phyloP scores from a whole-genome alignment of 2,888 invertebrate genomes.

The Cataglyphis albicans region DNA sequence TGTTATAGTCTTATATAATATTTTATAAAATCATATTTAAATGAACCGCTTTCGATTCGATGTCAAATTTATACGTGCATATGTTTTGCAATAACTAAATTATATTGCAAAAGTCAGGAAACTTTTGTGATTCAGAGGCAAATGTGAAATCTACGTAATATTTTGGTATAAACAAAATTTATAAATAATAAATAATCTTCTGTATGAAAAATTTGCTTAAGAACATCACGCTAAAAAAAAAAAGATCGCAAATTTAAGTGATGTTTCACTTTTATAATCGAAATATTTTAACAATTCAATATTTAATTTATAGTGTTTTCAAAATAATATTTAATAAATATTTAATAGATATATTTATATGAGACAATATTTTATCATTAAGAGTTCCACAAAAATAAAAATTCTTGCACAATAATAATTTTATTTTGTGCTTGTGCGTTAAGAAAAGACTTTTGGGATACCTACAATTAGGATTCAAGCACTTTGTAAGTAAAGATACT shows the following conservation, averaged over 20 bases:
- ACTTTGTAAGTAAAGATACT: no score
- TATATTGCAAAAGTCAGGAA: background rate
- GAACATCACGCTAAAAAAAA: background rate
- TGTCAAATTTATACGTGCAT: no score
- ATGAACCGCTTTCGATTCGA: conserved; percentile 5
- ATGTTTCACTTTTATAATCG: background rate
- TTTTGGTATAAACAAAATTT: conserved; percentile 43
- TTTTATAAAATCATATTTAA: background rate
- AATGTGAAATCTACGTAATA: conserved; percentile 56
- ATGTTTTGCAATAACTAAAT: conserved; percentile 1
- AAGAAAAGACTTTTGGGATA: no score
- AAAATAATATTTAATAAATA: no score
- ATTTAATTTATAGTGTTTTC: no score
- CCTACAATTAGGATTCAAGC: no score
- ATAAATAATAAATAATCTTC: conserved; percentile 9
- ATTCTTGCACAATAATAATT: background rate
- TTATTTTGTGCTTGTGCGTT: no score
- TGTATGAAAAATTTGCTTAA: background rate
- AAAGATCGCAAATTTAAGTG: background rate
- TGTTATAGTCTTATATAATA: background rate
- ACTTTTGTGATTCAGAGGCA: conserved; percentile 59
- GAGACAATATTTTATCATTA: background rate
- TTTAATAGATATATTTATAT: no score
- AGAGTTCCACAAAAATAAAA: background rate
- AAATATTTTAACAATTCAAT: background rate